A percentile compares a stretch with the other conserved stretches of the same genome.
Evolutionary conservation across 2,888 invertebrate genomes (phyloP).

Genomic region (Corythucha ciliata): DNA sequence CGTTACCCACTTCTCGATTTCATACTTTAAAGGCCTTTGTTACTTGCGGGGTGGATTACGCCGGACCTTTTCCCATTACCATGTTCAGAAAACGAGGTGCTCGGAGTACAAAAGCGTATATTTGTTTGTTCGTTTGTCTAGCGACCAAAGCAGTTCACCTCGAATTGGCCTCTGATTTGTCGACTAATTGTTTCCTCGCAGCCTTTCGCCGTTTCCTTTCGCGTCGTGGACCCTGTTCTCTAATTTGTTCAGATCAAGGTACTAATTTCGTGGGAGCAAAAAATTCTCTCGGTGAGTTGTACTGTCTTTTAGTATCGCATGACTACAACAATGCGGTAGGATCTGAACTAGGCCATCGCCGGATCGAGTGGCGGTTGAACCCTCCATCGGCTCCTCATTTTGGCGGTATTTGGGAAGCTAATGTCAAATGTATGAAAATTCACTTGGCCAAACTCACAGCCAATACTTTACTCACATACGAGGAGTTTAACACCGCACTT

Average conservation of each 20-base stretch:
- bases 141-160: no score
- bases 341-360: neutral
- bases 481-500: no score
- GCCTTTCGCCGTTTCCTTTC: slow-evolving; percentile 34
- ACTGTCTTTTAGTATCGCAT: neutral
- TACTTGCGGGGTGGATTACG: slow-evolving; percentile 32
- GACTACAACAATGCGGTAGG: neutral
- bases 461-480: no score
- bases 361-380: slow-evolving; percentile 3
- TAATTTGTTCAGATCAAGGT: slow-evolving; percentile 38
- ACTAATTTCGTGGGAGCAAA: slow-evolving; percentile 38
- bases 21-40: neutral
- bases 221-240: slow-evolving; percentile 33
- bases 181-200: slow-evolving; percentile 36
- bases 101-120: slow-evolving; percentile 23
- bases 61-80: slow-evolving; percentile 27
- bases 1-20: slow-evolving; percentile 14
- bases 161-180: no score
- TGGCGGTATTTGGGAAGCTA: neutral
- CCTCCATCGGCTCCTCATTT: slow-evolving; percentile 12
- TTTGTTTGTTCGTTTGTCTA: no score
- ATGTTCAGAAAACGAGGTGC: neutral
- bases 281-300: slow-evolving; percentile 12
- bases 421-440: neutral
- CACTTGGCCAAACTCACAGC: no score